Evolutionary conservation across 2,797 vertebrate genomes (phyloP).

Genomic region (Nyctalus aviator): DNA sequence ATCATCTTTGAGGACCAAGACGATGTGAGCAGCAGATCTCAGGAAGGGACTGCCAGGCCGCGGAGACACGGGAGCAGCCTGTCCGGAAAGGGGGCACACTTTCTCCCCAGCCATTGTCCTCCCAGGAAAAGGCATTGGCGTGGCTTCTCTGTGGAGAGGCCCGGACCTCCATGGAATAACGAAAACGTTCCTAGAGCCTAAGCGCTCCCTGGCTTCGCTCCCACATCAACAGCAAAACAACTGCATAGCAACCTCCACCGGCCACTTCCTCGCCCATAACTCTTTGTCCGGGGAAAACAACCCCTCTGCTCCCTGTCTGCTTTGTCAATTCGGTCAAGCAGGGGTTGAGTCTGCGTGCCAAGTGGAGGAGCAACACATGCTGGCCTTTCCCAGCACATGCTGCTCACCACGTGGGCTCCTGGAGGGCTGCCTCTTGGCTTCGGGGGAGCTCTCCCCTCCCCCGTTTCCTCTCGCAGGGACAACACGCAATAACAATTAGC

Average conservation of each 20-base stretch:
- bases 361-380: not conserved
- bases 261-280: conserved; percentile 72
- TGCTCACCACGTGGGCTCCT: conserved; percentile 42
- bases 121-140: not conserved
- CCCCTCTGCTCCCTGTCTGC: conserved; percentile 58
- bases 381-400: conserved; percentile 31
- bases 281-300: conserved; percentile 51
- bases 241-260: conserved; percentile 84
- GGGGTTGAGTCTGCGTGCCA: conserved; percentile 31
- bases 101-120: conserved; percentile 3
- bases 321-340: conserved; percentile 19
- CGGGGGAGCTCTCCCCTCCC: conserved; percentile 77
- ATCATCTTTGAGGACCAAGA: not conserved
- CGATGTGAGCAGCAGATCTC: not conserved
- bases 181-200: conserved; percentile 67
- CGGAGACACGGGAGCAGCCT: not conserved
- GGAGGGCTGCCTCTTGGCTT: conserved; percentile 10
- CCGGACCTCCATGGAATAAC: conserved; percentile 32
- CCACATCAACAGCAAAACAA: conserved; percentile 83
- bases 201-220: conserved; percentile 77
- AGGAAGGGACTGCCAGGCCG: not conserved
- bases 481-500: conserved; percentile 82
- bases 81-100: not conserved
- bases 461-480: conserved; percentile 86
- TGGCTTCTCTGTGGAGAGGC: not conserved